Percentiles rank a stretch among this genome's conserved stretches.
Evolutionary conservation across 1,140 invertebrate species (phyloP).

Genomic region (Drosophila hydei): DNA sequence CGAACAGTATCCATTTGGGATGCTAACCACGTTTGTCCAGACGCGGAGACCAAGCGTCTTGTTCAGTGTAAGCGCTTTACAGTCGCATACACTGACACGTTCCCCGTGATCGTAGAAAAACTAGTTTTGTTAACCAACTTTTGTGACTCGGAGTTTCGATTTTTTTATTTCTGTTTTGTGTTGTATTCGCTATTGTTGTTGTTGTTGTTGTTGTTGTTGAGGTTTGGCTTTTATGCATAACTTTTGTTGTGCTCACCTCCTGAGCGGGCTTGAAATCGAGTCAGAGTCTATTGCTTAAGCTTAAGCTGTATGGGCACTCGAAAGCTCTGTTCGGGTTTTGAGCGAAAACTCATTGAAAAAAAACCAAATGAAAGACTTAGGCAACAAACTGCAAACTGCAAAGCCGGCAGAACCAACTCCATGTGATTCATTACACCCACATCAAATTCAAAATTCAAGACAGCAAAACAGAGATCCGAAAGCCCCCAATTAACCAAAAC

Average conservation of each 20-base stretch:
- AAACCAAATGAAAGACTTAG: constrained; percentile 75
- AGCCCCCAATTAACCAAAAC: constrained; percentile 35
- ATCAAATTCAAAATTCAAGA: constrained; percentile 60
- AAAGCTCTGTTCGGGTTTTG: constrained; percentile 47
- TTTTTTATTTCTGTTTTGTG: constrained; percentile 49
- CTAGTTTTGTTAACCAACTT: constrained; percentile 77
- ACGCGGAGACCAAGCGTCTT: constrained; percentile 49
- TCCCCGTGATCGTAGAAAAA: constrained; percentile 60
- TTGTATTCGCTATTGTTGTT: constrained; percentile 41
- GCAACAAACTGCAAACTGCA: constrained; percentile 68
- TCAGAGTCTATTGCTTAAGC: constrained; percentile 16
- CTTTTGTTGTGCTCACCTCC: constrained; percentile 58
- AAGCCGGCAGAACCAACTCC: constrained; percentile 27
- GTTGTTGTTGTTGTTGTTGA: background rate
- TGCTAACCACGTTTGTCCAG: constrained; percentile 63
- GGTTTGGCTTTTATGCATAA: constrained; percentile 54
- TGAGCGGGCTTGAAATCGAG: constrained; percentile 23
- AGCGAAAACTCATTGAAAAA: constrained; percentile 74
- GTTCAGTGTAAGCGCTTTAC: constrained; percentile 59
- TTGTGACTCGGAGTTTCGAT: constrained; percentile 70
- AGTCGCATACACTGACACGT: constrained; percentile 35
- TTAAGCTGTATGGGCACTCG: constrained; percentile 4
- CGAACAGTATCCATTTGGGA: constrained; percentile 53
- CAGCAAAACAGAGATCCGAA: constrained; percentile 19
- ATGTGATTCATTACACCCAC: constrained; percentile 75